Base-by-base conservation (phyloP, 2,888 invertebrate genomes). In the Apodemia mormo region DNA sequence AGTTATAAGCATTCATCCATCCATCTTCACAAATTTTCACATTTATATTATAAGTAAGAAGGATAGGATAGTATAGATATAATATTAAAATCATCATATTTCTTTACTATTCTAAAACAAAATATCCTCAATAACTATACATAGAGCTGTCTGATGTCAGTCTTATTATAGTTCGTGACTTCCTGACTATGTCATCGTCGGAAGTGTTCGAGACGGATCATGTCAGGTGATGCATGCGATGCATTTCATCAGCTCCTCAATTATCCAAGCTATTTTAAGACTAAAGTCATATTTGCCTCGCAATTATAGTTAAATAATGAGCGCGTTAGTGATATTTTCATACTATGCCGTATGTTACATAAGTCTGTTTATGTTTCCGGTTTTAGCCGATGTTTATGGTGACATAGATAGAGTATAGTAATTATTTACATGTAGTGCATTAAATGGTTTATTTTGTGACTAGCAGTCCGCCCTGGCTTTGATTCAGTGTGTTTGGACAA, bases 121-220 rank as follows among this genome's bases (percentile, higher is more conserved):
- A 45, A 45, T 10, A 45, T 45, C 10, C 10, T 12, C 10, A 45
- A 43, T 8, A 3, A 33, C 4, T 10, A 10, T 45, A 10, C 43
- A 54, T 22, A 54, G 56, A 22, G 12, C 2, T 9, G 56, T 56
- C 22, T 56, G 56, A 56, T 22, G 29, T n/a, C 56, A 56, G 9
- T 56, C 56, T n/a, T 56, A 56, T 56, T 56, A 56, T 56, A 29
- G 29, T 56, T 56, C 56, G 56, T 56, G 56, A 56, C 56, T 56
- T 56, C 56, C 56, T 56, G 56, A 56, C 56, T 10, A 45, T 45
- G 45, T 45, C 45, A 45, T 30, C 58, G 58, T 58, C 58, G 58
- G 58, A 29, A 58, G 29, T 58, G 12, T 29, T 30, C 22, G 58
- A 58, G 58, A 58, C 58, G 30, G 30, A 58, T 58, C 56, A 56